Evolutionary conservation across 2,113 vertebrate species (phyloP), one percentile per base, ranked within the genome.

Genomic region (Calidris pygmaea): DNA sequence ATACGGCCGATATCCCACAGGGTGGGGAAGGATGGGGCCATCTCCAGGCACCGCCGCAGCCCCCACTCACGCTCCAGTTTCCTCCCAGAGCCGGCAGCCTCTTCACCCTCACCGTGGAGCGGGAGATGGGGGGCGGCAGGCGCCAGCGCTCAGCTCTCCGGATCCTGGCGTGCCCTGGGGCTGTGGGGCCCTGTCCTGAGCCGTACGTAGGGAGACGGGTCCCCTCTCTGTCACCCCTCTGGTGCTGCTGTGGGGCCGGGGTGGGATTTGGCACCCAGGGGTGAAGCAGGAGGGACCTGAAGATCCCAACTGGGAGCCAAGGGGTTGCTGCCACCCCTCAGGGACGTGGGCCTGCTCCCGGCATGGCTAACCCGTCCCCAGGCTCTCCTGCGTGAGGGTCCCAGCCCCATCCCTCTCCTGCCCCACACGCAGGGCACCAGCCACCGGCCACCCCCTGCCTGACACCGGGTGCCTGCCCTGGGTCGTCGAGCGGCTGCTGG

Each of bases 91-190:
- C 96, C 0, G 90, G 97, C 84, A 98, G 94, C 77, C 88, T 99
- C 74, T 98, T 98, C 93, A 98, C 96, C 3, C 94, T 99, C 71
- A 94, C 96, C 0, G 10, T 98, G 86, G 98, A 99, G 95, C 70
- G n/a, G 77, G 87, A 93, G 87, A 96, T 97, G 94, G 72, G 83
- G 12, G 90, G 63, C 0, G 84, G 95, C 48, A 91, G 95, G 89
- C 17, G 71, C 27, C 97, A 50, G 67, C 79, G 95, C 89, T 96
- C 98, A 1, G 95, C 92, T 45, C 91, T 99, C 93, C 98, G 98
- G 97, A 96, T 99, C 88, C 98, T 98, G 96, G 91, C 89, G 29
- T 93, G 98, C 60, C 92, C 95, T 9, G 94, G 97, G 77, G 94
- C 97, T 82, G 55, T 79, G 20, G 19, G 90, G 90, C 96, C 97